These are phyloP conservation scores for Erythrolamprus reginae DNA, from an alignment of 2,113 vertebrate genomes.

Conservation along the genomic window DNA sequence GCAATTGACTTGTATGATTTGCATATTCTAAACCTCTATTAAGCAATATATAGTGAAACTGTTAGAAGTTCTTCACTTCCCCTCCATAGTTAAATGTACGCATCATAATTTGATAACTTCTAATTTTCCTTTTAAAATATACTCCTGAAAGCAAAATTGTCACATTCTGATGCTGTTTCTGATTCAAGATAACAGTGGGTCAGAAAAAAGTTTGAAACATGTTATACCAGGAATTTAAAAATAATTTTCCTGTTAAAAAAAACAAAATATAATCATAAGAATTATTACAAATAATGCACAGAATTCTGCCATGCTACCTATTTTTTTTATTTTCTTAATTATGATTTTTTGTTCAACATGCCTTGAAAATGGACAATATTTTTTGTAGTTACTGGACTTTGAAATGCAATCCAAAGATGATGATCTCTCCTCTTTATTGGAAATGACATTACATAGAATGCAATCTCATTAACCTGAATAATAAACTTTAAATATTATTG, in stretches of 20 bases:
- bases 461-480: neutral
- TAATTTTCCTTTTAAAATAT: constrained; percentile 2
- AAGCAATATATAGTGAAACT: neutral
- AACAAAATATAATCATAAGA: neutral
- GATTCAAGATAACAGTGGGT: neutral
- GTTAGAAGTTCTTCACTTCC: constrained; percentile 13
- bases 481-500: constrained; percentile 5
- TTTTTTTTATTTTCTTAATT: neutral
- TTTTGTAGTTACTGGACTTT: constrained; percentile 16
- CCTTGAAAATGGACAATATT: constrained; percentile 17
- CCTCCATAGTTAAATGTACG: constrained; percentile 43
- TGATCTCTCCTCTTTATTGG: neutral
- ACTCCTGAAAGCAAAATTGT: neutral
- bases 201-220: neutral
- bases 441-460: neutral
- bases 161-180: neutral
- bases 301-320: neutral
- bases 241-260: constrained; percentile 16
- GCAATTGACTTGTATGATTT: constrained; percentile 25
- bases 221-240: constrained; percentile 3
- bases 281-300: neutral
- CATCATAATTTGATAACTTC: constrained; percentile 43
- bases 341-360: constrained; percentile 1
- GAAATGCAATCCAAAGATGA: neutral
- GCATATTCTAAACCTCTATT: constrained; percentile 24